phyloP scores from a whole-genome alignment of 2,797 vertebrate species.

The Clangula hyemalis region DNA sequence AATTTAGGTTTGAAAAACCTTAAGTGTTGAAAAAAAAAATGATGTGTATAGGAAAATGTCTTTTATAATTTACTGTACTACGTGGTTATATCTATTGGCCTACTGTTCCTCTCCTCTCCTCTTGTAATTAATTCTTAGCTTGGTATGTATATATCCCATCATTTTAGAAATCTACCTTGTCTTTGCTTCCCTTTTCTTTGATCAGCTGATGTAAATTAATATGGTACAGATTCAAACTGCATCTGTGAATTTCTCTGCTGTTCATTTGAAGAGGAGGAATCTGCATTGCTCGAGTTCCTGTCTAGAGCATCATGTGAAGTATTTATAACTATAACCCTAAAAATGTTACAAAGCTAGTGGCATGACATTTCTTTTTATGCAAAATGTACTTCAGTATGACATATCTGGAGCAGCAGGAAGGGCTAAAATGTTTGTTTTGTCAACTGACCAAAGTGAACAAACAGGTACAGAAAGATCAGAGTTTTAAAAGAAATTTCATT shows the following conservation, averaged over 20 bases:
- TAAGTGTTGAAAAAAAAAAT: background rate
- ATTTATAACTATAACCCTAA: constrained; percentile 63
- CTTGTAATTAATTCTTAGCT: background rate
- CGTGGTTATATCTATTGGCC: background rate
- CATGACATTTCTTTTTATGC: constrained; percentile 75
- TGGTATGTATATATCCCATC: background rate
- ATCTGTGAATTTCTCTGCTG: constrained; percentile 23
- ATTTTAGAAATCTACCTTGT: background rate
- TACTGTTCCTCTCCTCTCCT: background rate
- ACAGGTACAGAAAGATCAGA: background rate
- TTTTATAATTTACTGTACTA: background rate
- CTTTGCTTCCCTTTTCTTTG: background rate
- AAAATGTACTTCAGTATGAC: constrained; percentile 44
- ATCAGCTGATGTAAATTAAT: background rate
- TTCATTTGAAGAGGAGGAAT: constrained; percentile 43
- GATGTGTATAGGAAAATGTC: background rate
- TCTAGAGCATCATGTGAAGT: constrained; percentile 57
- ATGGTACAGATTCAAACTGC: background rate
- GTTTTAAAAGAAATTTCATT: background rate
- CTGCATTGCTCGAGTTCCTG: constrained; percentile 53
- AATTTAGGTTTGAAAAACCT: background rate
- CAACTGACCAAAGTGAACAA: constrained; percentile 27
- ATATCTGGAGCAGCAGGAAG: constrained; percentile 67
- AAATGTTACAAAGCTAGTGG: constrained; percentile 69
- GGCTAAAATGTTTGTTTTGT: constrained; percentile 37